phyloP scores from a whole-genome alignment of 2,797 vertebrate genomes.

The Rhinatrema bivittatum region DNA sequence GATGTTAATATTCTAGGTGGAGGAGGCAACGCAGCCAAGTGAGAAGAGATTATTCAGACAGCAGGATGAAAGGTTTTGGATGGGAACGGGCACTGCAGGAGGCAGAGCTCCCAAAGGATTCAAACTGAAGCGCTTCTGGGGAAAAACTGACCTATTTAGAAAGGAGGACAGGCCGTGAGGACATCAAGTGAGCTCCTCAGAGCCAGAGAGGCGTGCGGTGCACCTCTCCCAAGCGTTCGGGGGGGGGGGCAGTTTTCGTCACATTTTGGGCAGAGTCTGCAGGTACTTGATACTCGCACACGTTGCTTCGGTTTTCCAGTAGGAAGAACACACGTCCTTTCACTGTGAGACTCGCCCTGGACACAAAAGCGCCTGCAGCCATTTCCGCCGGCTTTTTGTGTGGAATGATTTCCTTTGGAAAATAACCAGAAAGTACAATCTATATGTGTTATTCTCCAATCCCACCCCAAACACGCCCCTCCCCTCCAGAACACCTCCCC shows the following conservation, averaged over 20 bases:
- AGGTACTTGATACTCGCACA: too few species aligned
- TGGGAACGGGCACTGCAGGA: constrained; percentile 5
- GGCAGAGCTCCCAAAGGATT: constrained; percentile 11
- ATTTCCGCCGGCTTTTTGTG: not conserved
- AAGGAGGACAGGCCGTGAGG: constrained; percentile 32
- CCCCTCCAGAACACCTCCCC: too few species aligned
- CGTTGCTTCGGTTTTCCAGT: not conserved
- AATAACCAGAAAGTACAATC: too few species aligned
- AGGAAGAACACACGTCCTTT: not conserved
- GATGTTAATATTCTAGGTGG: not conserved
- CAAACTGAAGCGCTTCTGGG: not conserved
- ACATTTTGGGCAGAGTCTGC: too few species aligned
- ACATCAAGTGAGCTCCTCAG: constrained; percentile 11
- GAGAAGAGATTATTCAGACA: too few species aligned
- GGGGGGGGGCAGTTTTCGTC: too few species aligned
- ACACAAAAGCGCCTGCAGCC: not conserved
- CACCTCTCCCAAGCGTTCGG: too few species aligned
- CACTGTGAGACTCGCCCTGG: too few species aligned
- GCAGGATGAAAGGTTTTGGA: constrained; percentile 14
- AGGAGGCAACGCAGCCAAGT: not conserved
- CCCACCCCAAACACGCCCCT: too few species aligned
- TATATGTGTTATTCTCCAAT: too few species aligned
- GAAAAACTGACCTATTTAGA: constrained; percentile 36
- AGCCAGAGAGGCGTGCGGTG: not conserved
- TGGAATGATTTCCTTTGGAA: too few species aligned